Evolutionary conservation across 2,888 invertebrate genomes (phyloP).

Genomic region (Caenorhabditis imperialis): DNA sequence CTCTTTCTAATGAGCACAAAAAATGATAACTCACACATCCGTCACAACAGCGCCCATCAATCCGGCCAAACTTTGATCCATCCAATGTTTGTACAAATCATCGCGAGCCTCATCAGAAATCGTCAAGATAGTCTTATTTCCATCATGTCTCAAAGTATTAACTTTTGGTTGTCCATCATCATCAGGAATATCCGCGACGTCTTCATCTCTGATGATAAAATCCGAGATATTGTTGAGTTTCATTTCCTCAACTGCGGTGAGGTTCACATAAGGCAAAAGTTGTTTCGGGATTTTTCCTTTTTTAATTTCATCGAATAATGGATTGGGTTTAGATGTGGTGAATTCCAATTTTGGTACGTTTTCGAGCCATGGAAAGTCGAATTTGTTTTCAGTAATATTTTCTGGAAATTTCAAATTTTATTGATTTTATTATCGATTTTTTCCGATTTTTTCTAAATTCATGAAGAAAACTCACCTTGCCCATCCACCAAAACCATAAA

Average conservation of each 20-base stretch:
- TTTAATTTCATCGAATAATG: constrained; percentile 37
- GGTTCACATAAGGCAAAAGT: constrained; percentile 47
- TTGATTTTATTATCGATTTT: too few relatives aligned
- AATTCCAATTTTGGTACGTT: constrained; percentile 54
- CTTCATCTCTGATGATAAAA: constrained; percentile 58
- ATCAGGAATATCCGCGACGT: constrained; percentile 53
- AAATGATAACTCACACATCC: constrained; percentile 65
- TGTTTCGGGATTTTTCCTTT: constrained; percentile 37
- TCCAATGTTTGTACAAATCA: constrained; percentile 68
- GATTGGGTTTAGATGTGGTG: constrained; percentile 41
- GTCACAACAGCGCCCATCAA: constrained; percentile 69
- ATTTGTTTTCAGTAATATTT: too few relatives aligned
- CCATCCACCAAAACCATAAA: too few relatives aligned
- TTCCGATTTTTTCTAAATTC: too few relatives aligned
- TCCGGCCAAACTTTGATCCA: constrained; percentile 69
- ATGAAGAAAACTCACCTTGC: too few relatives aligned
- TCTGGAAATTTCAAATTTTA: too few relatives aligned
- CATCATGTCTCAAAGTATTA: constrained; percentile 50
- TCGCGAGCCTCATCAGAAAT: constrained; percentile 51
- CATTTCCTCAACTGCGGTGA: constrained; percentile 44
- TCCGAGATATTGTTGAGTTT: constrained; percentile 48
- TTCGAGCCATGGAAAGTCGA: constrained; percentile 59
- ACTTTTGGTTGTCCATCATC: constrained; percentile 29
- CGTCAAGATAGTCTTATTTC: constrained; percentile 51
- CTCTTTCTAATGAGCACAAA: too few relatives aligned